Base-by-base conservation (phyloP, 2,113 vertebrate genomes). In the Buteo buteo region DNA sequence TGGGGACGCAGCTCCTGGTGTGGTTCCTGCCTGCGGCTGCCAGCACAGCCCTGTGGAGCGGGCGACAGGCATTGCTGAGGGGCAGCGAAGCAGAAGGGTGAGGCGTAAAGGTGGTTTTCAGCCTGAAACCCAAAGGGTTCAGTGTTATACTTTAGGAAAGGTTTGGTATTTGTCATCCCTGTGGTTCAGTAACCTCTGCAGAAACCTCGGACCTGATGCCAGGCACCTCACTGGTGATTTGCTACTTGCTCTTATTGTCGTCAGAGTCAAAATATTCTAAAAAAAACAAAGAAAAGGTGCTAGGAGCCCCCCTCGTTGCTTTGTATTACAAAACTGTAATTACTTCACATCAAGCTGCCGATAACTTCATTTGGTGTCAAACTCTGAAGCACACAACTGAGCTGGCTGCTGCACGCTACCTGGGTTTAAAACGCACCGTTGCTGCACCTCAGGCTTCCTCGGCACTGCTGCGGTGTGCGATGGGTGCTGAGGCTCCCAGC, bases 401-500 rank as follows among this genome's bases (percentile, higher is more conserved):
- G 16, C 50, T 5, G 84, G 40, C 12, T n/a, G 11, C 29, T 14
- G 18, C 29, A 6, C 5, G 1, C 13, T 16, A 3, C 47, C 25
- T 28, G 86, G 58, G 55, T 42, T 62, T 6, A 6, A 64, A 57
- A 44, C 1, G 2, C 21, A 6, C 18, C 1, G 9, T 16, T 38
- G 25, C 47, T 40, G 74, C 44, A 26, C 34, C 42, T 11, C 1
- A 6, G 52, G 34, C 24, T 42, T 36, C 24, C 47, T 17, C 1
- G 3, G 49, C 2, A 15, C 21, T 2, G 36, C 28, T 26, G 34
- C 15, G 1, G 6, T 2, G n/a, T 26, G 49, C 8, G 18, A 18
- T 7, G 40, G 16, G 42, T 2, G 10, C 81, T 13, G 64, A 6
- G 73, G 32, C 13, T 50, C n/a, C 54, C 21, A 11, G 12, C 26